These are phyloP conservation scores for Chelon labrosus DNA, from an alignment of 2,797 vertebrate genomes.

Conservation along the genomic window DNA sequence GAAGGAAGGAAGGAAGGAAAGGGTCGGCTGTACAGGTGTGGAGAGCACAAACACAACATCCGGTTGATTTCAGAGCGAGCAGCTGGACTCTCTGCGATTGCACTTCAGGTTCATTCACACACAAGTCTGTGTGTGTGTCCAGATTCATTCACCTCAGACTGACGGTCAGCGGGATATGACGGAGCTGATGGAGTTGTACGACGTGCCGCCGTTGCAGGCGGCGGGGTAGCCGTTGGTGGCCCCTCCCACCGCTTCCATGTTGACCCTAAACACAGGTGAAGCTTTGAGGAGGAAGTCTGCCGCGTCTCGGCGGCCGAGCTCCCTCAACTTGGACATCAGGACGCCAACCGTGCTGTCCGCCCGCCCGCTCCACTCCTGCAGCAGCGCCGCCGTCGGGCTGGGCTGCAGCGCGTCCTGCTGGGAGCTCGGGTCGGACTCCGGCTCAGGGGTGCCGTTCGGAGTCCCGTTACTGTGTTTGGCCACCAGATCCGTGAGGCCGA, in stretches of 20 bases:
- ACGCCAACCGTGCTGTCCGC: slow-evolving; percentile 91
- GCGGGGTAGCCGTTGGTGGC: slow-evolving; percentile 88
- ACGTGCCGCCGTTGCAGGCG: slow-evolving; percentile 94
- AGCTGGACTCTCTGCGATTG: slow-evolving; percentile 61
- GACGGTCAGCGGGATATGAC: slow-evolving; percentile 92
- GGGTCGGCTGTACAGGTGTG: slow-evolving; percentile 47
- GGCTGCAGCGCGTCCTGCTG: slow-evolving; percentile 73
- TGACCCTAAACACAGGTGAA: slow-evolving; percentile 93
- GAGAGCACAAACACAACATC: slow-evolving; percentile 59
- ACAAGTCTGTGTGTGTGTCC: not conserved
- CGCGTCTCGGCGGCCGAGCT: slow-evolving; percentile 94
- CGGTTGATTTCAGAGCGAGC: slow-evolving; percentile 46
- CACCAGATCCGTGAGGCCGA: slow-evolving; percentile 94
- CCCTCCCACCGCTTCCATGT: slow-evolving; percentile 85
- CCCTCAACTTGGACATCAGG: slow-evolving; percentile 93
- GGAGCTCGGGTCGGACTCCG: slow-evolving; percentile 19
- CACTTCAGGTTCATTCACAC: slow-evolving; percentile 61
- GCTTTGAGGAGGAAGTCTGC: slow-evolving; percentile 96
- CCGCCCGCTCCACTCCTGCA: slow-evolving; percentile 92
- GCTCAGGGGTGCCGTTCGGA: slow-evolving; percentile 81
- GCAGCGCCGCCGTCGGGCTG: slow-evolving; percentile 93
- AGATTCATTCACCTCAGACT: slow-evolving; percentile 2
- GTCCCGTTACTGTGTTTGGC: slow-evolving; percentile 90
- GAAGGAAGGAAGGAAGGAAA: slow-evolving; percentile 23
- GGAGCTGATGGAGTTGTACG: slow-evolving; percentile 98